Evolutionary conservation across 2,888 invertebrate genomes (phyloP), one percentile per base, ranked within the genome.

Genomic region (Eristalis pertinax): DNA sequence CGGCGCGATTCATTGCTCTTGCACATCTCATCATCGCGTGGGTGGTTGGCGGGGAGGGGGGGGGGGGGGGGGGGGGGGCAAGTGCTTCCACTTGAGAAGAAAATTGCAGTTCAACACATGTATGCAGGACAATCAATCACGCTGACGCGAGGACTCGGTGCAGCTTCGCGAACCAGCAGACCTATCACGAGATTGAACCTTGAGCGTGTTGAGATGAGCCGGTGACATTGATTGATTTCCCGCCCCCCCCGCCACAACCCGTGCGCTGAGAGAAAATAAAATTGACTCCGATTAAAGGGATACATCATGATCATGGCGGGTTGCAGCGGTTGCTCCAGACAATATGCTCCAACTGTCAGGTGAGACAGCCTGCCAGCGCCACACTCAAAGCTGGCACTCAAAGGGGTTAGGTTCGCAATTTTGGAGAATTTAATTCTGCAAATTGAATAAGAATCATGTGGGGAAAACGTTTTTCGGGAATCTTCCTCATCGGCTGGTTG

Each of bases 51-150:
- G 22, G 56, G 22, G 4, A 3, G n/a, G 15, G 11, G 22, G 35
- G 58, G n/a, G 26, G 35, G 22, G 3, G 24, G 4, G 8, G 11
- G 41, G 62, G 62, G 43, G 41, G 26, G 2, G 26, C 4, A 26
- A 26, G 4, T 1, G 60, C 26, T 26, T 50, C 50, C 50, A 50
- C 56, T 58, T 56, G 13, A 15, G 69, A 2, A 22, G 70, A 70
- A 70, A 70, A 81, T 81, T 81, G 81, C 81, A 75, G 63, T 41
- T 81, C 81, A 75, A 69, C 74, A 64, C 64, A 41, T 74, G 74
- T 75, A 58, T 81, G 81, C 15, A 81, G 41, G 74, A 81, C 81
- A 69, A 81, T 81, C 81, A 81, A 81, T 81, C 74, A 81, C 81
- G 4, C 29, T 56, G 73, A 5, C 50, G 15, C 38, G 58, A 26